Percentiles rank a stretch among this genome's conserved stretches.
phyloP scores from a whole-genome alignment of 2,888 invertebrate species.

The Podotricha telesiphe region DNA sequence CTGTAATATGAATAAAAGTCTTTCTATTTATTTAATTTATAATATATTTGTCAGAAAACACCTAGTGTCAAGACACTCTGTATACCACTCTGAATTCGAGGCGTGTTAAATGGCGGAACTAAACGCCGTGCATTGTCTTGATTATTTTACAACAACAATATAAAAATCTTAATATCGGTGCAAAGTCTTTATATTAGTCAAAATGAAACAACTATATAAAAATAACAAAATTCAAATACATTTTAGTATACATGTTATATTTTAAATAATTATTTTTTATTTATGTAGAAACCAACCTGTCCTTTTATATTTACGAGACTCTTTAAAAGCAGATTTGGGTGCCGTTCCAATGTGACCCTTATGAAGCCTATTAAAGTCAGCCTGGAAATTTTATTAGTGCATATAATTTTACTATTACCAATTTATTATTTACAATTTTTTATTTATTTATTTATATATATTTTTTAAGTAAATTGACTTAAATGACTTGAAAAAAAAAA shows the following conservation, averaged over 20 bases:
- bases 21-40: background rate
- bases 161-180: too few species aligned
- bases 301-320: slow-evolving; percentile 79
- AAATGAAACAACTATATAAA: too few species aligned
- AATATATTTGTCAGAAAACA: background rate
- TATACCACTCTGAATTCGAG: too few species aligned
- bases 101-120: too few species aligned
- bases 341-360: slow-evolving; percentile 92
- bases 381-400: slow-evolving; percentile 59
- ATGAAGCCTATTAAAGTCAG: slow-evolving; percentile 91
- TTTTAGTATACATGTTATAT: too few species aligned
- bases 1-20: slow-evolving; percentile 63
- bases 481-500: background rate
- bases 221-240: too few species aligned
- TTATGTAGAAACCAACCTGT: slow-evolving; percentile 53
- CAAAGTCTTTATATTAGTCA: too few species aligned
- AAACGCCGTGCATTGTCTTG: too few species aligned
- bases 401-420: background rate
- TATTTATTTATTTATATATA: too few species aligned
- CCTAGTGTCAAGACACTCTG: too few species aligned
- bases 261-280: too few species aligned
- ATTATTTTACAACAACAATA: too few species aligned
- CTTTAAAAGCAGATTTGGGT: slow-evolving; percentile 77
- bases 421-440: background rate
- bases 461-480: background rate